These are phyloP conservation scores for Atrichornis clamosus DNA, from an alignment of 2,113 vertebrate genomes.

Conservation along the genomic window DNA sequence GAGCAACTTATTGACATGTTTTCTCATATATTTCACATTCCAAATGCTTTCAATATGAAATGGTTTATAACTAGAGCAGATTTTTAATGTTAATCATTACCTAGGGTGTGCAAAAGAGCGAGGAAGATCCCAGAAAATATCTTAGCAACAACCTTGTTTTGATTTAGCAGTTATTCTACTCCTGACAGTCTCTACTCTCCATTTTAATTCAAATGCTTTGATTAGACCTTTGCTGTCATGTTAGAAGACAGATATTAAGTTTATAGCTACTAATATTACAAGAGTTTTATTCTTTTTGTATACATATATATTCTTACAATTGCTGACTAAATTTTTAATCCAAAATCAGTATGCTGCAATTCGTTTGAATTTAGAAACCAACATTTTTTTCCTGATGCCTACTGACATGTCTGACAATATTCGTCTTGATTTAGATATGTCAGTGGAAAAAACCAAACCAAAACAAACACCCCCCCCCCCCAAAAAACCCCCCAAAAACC, in stretches of 20 bases:
- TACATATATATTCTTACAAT: background rate
- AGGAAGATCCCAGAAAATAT: background rate
- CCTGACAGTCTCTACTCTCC: background rate
- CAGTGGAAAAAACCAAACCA: background rate
- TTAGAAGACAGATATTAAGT: background rate
- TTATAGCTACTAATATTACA: background rate
- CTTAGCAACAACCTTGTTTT: background rate
- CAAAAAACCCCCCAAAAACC: too few relatives aligned
- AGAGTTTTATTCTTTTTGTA: background rate
- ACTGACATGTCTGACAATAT: background rate
- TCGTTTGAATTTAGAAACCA: background rate
- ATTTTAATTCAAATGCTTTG: slow-evolving; percentile 14
- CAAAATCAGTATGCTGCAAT: background rate
- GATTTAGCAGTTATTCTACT: background rate
- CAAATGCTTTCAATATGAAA: background rate
- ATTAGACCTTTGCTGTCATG: background rate
- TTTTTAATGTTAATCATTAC: background rate
- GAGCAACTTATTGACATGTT: background rate
- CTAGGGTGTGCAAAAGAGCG: background rate
- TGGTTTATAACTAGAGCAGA: background rate
- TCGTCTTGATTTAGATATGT: background rate
- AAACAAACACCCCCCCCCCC: too few relatives aligned
- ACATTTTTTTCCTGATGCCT: background rate
- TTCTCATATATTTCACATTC: background rate
- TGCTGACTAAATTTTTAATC: background rate